These are phyloP conservation scores for Amblyopsis rosae DNA, from an alignment of 2,113 vertebrate genomes.

Conservation along the genomic window DNA sequence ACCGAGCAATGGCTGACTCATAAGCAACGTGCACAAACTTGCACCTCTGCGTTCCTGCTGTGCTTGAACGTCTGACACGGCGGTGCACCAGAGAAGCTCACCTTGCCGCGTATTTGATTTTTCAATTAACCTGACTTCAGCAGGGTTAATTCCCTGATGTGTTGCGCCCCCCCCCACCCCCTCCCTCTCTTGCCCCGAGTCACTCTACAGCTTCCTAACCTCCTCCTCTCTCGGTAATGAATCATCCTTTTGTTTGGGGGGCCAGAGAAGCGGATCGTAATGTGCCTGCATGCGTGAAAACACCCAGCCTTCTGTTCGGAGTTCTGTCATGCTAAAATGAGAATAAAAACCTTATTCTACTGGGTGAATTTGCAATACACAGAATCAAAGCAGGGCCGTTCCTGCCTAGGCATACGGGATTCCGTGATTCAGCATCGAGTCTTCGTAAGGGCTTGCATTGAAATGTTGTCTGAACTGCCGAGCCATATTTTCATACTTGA, in stretches of 20 bases:
- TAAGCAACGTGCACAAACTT: not conserved
- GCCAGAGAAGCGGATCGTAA: not conserved
- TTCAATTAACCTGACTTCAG: constrained; percentile 59
- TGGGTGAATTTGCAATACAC: not conserved
- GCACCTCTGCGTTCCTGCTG: not conserved
- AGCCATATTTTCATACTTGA: too few relatives aligned
- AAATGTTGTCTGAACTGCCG: not conserved
- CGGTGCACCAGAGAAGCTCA: constrained; percentile 41
- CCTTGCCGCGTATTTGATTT: constrained; percentile 39
- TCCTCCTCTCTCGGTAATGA: constrained; percentile 46
- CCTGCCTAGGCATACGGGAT: not conserved
- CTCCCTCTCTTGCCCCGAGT: constrained; percentile 11
- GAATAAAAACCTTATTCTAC: not conserved
- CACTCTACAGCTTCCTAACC: constrained; percentile 12
- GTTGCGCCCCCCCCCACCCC: not conserved
- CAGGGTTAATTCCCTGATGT: constrained; percentile 36
- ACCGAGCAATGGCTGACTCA: not conserved
- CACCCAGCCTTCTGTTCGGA: constrained; percentile 7
- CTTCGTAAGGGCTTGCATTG: not conserved
- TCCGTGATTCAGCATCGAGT: not conserved
- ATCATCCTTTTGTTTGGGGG: constrained; percentile 27
- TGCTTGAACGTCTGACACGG: constrained; percentile 18
- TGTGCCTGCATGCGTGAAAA: not conserved
- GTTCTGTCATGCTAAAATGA: not conserved
- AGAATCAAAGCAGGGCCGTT: not conserved